Evolutionary conservation across 2,888 invertebrate species (phyloP).

Genomic region (Aquatica leii): DNA sequence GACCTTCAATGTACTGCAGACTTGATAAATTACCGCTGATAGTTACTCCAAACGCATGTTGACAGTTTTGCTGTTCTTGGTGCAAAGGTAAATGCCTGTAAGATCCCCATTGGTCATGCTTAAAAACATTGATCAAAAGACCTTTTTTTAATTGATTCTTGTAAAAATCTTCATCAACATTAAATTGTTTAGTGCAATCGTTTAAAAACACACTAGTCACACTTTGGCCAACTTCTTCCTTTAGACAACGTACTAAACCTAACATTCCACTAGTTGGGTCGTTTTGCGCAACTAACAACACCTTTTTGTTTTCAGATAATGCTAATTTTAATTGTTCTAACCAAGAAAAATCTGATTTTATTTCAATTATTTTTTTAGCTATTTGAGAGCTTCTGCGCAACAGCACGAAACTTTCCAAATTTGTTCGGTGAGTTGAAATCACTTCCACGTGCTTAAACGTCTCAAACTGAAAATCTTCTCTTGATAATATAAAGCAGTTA

Average conservation of each 20-base stretch:
- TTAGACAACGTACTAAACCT: not conserved
- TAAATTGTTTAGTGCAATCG: not conserved
- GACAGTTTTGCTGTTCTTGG: constrained; percentile 58
- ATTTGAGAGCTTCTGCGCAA: too few species aligned
- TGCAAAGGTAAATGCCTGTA: constrained; percentile 80
- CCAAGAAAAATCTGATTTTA: too few species aligned
- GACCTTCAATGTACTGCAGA: constrained; percentile 83
- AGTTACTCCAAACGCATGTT: constrained; percentile 83
- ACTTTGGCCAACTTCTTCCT: not conserved
- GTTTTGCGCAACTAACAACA: not conserved
- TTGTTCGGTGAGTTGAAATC: too few species aligned
- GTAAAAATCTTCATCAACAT: not conserved
- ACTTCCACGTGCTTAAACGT: too few species aligned
- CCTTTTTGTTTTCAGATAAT: not conserved
- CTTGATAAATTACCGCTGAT: constrained; percentile 78
- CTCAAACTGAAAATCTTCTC: too few species aligned
- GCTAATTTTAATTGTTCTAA: too few species aligned
- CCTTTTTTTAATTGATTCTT: constrained; percentile 72
- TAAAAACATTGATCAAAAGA: constrained; percentile 80
- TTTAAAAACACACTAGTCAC: not conserved
- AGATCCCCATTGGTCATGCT: constrained; percentile 68
- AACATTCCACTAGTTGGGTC: not conserved
- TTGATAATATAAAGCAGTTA: too few species aligned
- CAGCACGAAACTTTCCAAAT: too few species aligned
- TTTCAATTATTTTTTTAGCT: too few species aligned